These are phyloP conservation scores for Hyperoodon ampullatus DNA, from an alignment of 2,113 vertebrate genomes.

Conservation along the genomic window DNA sequence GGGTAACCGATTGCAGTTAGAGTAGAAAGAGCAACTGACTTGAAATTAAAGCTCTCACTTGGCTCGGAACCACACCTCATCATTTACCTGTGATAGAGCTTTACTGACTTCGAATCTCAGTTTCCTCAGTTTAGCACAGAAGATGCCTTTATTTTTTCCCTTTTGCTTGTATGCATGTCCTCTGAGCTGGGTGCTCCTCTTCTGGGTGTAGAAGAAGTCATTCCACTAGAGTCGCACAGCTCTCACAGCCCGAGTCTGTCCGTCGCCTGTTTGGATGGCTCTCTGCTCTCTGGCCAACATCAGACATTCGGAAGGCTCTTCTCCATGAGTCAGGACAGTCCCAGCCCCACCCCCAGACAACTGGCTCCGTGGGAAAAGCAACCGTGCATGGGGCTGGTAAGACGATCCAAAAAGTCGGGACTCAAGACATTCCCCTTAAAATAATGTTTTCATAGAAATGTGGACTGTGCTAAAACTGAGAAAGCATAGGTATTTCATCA, in stretches of 20 bases:
- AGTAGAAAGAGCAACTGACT: neutral
- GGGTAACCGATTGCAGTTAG: neutral
- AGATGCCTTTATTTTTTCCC: neutral
- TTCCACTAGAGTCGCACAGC: neutral
- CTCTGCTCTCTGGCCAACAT: neutral
- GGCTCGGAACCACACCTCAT: neutral
- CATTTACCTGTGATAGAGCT: neutral
- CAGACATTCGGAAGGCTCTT: neutral
- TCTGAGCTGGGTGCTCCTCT: neutral
- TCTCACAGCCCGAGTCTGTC: neutral
- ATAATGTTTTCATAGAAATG: conserved; percentile 64
- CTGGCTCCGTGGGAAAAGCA: neutral
- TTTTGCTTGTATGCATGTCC: neutral
- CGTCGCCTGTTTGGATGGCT: neutral
- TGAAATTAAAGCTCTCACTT: neutral
- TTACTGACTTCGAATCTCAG: neutral
- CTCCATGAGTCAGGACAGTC: neutral
- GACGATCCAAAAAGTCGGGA: neutral
- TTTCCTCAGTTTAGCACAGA: neutral
- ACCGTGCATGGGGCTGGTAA: neutral
- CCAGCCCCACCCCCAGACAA: neutral
- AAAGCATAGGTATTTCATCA: conserved; percentile 35
- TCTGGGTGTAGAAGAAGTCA: neutral
- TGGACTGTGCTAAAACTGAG: neutral
- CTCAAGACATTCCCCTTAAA: conserved; percentile 38